Base-by-base conservation (phyloP, 2,888 invertebrate genomes). In the Sphecodes monilicornis region DNA sequence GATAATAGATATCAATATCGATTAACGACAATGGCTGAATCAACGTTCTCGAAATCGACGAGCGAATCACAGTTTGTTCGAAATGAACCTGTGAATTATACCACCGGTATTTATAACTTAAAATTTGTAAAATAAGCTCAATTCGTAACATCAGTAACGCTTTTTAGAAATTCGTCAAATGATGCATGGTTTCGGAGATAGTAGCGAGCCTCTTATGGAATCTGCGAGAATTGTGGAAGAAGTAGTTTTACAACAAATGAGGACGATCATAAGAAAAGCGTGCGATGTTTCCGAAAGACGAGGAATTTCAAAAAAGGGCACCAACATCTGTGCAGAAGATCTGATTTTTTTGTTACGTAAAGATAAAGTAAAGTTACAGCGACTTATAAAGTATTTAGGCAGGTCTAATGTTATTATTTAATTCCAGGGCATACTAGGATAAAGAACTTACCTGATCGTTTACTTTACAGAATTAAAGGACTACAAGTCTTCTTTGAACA, bases 151-250 rank as follows among this genome's bases (percentile, higher is more conserved):
- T 32, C 11, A 76, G 13, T 54, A 64, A 71, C 29, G n/a, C 64
- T 79, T 78, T 90, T 13, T 71, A 95, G 98, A 98, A 95, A 98
- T 98, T 89, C 97, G 97, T 0, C 96, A 97, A 91, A 98, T 98
- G 96, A 98, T 98, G 98, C 97, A 98, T 91, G 98, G 98, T n/a
- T 98, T 98, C 93, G 99, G 99, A 0, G 99, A 99, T 93, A 97
- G 97, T 91, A 96, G 97, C 32, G 97, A 97, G 85, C 98, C 98
- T 0, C 96, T 97, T 66, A 96, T 97, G 0, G 98, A 98, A 69
- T 97, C 98, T 1, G 98, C 98, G 0, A 96, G 97, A 78, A 95
- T 98, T 72, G 97, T 99, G 0, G 98, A 99, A 95, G 97, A 96
- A 86, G 97, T 98, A 79, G 97, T 98, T 0, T 96, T 97, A 76